Percentiles rank a stretch among this genome's conserved stretches.
Evolutionary conservation across 2,113 vertebrate species (phyloP).

Genomic region (Ceyx margarethae): DNA sequence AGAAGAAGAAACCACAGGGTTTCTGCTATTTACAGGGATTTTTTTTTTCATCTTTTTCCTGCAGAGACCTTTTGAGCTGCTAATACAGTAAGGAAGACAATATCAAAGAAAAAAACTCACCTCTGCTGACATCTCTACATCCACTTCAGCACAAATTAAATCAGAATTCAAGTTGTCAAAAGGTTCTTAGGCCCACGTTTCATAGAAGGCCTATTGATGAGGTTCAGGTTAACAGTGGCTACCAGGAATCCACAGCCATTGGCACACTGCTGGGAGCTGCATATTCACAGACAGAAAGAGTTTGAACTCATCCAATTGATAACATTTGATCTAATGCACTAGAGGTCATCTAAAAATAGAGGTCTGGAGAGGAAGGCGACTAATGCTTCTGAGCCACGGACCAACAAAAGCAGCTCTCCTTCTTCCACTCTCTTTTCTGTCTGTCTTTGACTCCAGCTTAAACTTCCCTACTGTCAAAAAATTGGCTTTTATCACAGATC

Average conservation of each 20-base stretch:
- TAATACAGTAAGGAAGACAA: background rate
- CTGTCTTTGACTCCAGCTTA: background rate
- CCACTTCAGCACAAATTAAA: background rate
- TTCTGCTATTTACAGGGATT: background rate
- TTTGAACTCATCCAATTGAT: constrained; percentile 41
- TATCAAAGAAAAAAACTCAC: background rate
- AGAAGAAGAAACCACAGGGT: background rate
- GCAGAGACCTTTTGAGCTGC: background rate
- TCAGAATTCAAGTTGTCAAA: background rate
- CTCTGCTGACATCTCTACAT: background rate
- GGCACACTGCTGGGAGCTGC: background rate
- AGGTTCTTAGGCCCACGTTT: background rate
- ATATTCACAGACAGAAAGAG: background rate
- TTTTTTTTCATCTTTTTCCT: background rate
- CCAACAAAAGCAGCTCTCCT: constrained; percentile 13
- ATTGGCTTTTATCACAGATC: background rate
- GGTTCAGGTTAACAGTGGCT: background rate
- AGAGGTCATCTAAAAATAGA: constrained; percentile 50
- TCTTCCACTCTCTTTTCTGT: background rate
- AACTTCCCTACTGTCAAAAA: background rate
- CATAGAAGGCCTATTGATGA: background rate
- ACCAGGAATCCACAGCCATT: background rate
- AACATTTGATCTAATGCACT: constrained; percentile 32
- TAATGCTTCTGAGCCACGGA: background rate
- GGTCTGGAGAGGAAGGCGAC: background rate